These are phyloP conservation scores for Spizaetus ornatus DNA, from an alignment of 2,113 vertebrate species.

Conservation along the genomic window DNA sequence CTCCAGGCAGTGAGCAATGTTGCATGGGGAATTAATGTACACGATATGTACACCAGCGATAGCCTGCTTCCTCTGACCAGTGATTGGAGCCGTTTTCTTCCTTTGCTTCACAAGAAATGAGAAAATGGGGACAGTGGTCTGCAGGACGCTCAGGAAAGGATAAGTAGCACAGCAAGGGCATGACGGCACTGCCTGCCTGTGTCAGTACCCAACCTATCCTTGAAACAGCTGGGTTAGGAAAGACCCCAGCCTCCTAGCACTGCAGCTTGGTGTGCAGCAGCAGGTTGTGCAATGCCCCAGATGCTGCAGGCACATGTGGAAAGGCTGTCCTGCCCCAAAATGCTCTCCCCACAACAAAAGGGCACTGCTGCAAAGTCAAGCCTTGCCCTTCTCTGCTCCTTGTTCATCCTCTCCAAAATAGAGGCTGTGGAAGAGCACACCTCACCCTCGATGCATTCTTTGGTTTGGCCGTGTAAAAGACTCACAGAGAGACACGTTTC, in stretches of 20 bases:
- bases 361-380: neutral
- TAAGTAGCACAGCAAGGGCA: neutral
- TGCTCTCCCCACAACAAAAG: neutral
- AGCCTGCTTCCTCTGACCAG: neutral
- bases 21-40: neutral
- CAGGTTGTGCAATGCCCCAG: neutral
- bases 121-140: neutral
- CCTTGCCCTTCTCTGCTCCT: neutral
- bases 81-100: fast-evolving
- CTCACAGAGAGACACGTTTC: fast-evolving
- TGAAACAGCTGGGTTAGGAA: neutral
- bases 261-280: neutral
- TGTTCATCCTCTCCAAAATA: neutral
- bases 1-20: fast-evolving
- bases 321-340: neutral
- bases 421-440: neutral
- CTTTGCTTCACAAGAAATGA: neutral
- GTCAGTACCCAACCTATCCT: fast-evolving
- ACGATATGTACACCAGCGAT: fast-evolving
- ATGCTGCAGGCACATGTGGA: fast-evolving
- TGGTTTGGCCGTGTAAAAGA: neutral
- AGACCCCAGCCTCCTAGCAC: neutral
- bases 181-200: neutral
- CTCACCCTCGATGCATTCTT: fast-evolving
- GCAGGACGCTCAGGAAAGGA: neutral